phyloP scores from a whole-genome alignment of 2,888 invertebrate species.

The Drosophila barbarae region DNA sequence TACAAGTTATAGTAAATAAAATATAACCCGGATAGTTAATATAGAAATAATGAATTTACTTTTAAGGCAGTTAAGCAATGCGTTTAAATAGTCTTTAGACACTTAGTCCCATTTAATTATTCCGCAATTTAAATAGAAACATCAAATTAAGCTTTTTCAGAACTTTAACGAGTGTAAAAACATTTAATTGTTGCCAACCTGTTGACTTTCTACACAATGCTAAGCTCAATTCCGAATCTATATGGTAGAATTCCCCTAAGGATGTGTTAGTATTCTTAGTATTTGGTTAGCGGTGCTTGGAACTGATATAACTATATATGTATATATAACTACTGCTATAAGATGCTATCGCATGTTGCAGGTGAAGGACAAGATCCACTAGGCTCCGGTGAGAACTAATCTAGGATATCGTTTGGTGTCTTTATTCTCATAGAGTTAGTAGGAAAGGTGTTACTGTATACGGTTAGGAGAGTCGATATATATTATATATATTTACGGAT shows the following conservation, averaged over 20 bases:
- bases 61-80: too few relatives aligned
- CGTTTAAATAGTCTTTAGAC: too few relatives aligned
- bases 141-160: neutral
- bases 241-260: neutral
- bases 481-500: neutral
- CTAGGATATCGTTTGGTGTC: slow-evolving; percentile 3
- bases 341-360: slow-evolving; percentile 26
- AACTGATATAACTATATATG: neutral
- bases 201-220: neutral
- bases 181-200: neutral
- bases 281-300: slow-evolving; percentile 7
- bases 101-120: too few relatives aligned
- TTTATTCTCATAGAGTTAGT: slow-evolving; percentile 7
- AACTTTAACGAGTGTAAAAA: neutral
- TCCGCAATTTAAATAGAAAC: too few relatives aligned
- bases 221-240: neutral
- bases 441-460: slow-evolving; percentile 1
- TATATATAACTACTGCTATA: slow-evolving; percentile 6
- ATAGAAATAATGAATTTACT: too few relatives aligned
- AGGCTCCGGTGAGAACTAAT: slow-evolving; percentile 20
- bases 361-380: slow-evolving; percentile 14
- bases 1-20: too few relatives aligned
- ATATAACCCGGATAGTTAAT: too few relatives aligned
- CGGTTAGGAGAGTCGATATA: slow-evolving; percentile 3
- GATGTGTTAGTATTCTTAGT: neutral